A percentile compares a stretch with the other conserved stretches of the same genome.
Conservation (phyloP, 2,113 vertebrate genomes). For the Delphinus delphis region DNA sequence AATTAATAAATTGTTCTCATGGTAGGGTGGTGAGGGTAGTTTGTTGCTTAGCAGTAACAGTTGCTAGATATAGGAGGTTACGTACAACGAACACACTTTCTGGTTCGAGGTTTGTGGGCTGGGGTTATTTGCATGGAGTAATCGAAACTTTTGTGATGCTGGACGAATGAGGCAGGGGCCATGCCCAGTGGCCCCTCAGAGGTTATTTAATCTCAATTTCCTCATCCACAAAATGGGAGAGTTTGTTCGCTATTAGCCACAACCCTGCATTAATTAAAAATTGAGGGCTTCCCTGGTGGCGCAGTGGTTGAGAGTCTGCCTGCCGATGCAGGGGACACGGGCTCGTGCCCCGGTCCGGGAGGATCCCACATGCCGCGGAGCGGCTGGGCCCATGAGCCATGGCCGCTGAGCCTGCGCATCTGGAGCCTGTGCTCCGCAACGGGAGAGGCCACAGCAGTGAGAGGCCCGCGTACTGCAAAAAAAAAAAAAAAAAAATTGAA, state of each 20-base stretch:
- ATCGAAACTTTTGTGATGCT: neutral
- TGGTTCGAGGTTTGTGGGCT: neutral
- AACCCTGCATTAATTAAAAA: neutral
- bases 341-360: too few relatives aligned
- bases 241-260: neutral
- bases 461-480: too few relatives aligned
- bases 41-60: neutral
- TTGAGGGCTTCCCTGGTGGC: neutral
- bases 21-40: neutral
- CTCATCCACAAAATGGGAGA: neutral
- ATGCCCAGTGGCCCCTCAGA: neutral
- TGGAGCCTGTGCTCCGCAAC: too few relatives aligned
- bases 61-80: neutral
- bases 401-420: too few relatives aligned
- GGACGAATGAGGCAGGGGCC: neutral
- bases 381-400: too few relatives aligned
- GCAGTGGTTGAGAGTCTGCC: too few relatives aligned
- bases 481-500: conserved; percentile 53
- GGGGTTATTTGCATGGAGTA: neutral
- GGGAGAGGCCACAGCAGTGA: too few relatives aligned
- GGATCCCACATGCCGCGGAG: too few relatives aligned
- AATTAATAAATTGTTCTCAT: neutral
- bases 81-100: neutral
- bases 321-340: too few relatives aligned
- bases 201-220: neutral